Evolutionary conservation across 2,113 vertebrate species (phyloP), one percentile per base, ranked within the genome.

Genomic region (Sceloporus tristichus): DNA sequence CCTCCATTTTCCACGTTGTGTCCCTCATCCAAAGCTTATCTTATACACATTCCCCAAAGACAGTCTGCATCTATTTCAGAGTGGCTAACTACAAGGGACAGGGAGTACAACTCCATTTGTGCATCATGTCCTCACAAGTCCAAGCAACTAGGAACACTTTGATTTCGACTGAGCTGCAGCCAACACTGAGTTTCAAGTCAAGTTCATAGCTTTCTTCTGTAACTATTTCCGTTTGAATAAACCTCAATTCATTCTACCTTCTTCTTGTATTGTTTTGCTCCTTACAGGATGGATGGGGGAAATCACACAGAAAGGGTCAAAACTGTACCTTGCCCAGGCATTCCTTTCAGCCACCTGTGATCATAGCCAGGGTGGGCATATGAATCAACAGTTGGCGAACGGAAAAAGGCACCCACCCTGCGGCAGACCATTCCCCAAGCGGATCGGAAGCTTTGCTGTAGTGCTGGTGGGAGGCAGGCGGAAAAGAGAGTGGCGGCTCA

Each of bases 171-270:
- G 25, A 71, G 25, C 34, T 54, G 27, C 16, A 68, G 53, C 8
- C 54, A 56, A 40, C 21, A 27, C 16, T 18, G 56, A 42, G 14
- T 75, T 82, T 82, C 25, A 53, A 87, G 19, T 3, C 68, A 65
- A 23, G 54, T n/a, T 65, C 25, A 92, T 92, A 93, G 82, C 87
- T 84, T 90, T 90, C 68, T 90, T 89, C 86, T 90, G 77, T 10
- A 54, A 54, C 29, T 54, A 71, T n/a, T 53, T 78, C 59, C 6
- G 5, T 53, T 53, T 81, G 56, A 65, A 25, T 6, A 53, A 18
- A 86, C 48, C 71, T 56, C 48, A 54, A 65, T 25, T 1, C 27
- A 91, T 82, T 85, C 19, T 59, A 71, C 78, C 40, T 14, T 86
- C 83, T 79, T 88, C 54, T 18, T 0, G 66, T 76, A 7, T 11